Conservation (phyloP, 2,888 invertebrate species). For the Sinopyrophorus schimmeli region DNA sequence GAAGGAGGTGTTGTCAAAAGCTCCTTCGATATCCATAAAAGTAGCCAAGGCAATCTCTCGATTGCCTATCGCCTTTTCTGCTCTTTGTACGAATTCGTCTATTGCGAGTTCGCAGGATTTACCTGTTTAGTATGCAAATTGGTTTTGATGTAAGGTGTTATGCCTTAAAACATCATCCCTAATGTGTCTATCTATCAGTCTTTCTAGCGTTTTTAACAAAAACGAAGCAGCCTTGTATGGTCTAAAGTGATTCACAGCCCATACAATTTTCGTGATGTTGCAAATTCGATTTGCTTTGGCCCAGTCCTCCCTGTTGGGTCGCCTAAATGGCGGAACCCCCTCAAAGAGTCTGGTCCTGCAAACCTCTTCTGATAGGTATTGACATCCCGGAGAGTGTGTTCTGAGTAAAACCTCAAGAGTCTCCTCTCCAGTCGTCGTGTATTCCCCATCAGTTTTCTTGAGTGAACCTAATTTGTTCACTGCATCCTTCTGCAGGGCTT, state of each 20-base stretch:
- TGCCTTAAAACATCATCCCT: background rate
- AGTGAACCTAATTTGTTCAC: background rate
- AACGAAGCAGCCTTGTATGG: background rate
- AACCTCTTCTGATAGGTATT: background rate
- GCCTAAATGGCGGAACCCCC: background rate
- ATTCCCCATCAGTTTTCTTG: background rate
- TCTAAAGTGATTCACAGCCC: background rate
- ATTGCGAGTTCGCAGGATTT: constrained; percentile 3
- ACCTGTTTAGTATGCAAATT: constrained; percentile 6
- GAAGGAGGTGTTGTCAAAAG: constrained; percentile 34
- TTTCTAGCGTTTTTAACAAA: constrained; percentile 6
- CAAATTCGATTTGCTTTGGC: background rate
- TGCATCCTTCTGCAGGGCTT: background rate
- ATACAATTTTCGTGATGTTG: background rate
- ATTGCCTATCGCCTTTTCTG: background rate
- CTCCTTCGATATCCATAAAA: constrained; percentile 37
- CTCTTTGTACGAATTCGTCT: constrained; percentile 1
- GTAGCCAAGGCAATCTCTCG: constrained; percentile 26
- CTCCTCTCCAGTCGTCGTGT: background rate
- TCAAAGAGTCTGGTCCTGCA: background rate
- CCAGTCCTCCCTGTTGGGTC: background rate
- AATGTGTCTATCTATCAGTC: constrained; percentile 6
- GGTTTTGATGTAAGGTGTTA: background rate
- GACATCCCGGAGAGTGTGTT: background rate
- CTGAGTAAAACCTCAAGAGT: background rate